These are phyloP conservation scores for Casuarius casuarius DNA, from an alignment of 2,113 vertebrate genomes.

Conservation along the genomic window DNA sequence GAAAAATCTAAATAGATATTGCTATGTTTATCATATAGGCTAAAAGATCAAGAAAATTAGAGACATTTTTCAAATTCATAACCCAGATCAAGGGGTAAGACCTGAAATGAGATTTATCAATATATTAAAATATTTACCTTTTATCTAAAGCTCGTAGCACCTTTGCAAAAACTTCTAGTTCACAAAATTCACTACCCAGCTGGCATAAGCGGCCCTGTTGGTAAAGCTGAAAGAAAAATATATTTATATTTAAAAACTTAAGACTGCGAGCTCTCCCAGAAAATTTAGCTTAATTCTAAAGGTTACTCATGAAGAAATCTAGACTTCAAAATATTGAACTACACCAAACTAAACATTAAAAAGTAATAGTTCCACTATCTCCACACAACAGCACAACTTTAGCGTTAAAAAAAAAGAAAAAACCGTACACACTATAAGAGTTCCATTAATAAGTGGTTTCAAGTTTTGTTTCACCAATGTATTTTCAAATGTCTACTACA, in stretches of 20 bases:
- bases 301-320: not conserved
- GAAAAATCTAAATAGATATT: not conserved
- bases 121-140: slow-evolving; percentile 80
- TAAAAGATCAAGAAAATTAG: not conserved
- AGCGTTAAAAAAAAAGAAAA: not conserved
- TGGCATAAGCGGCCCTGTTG: slow-evolving; percentile 98
- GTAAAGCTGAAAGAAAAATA: slow-evolving; percentile 87
- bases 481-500: not conserved
- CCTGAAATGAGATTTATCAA: not conserved
- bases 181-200: slow-evolving; percentile 98
- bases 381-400: not conserved
- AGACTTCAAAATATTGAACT: not conserved
- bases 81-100: not conserved
- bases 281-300: not conserved
- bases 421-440: not conserved
- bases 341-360: not conserved
- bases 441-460: accelerated
- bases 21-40: not conserved
- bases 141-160: slow-evolving; percentile 97
- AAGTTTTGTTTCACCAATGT: not conserved
- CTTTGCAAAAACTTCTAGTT: slow-evolving; percentile 99
- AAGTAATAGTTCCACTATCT: not conserved
- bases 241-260: not conserved
- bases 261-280: not conserved
- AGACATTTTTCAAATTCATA: not conserved